A percentile compares a stretch with the other conserved stretches of the same genome.
phyloP scores from a whole-genome alignment of 1,140 invertebrate genomes.

The Cephus cinctus region DNA sequence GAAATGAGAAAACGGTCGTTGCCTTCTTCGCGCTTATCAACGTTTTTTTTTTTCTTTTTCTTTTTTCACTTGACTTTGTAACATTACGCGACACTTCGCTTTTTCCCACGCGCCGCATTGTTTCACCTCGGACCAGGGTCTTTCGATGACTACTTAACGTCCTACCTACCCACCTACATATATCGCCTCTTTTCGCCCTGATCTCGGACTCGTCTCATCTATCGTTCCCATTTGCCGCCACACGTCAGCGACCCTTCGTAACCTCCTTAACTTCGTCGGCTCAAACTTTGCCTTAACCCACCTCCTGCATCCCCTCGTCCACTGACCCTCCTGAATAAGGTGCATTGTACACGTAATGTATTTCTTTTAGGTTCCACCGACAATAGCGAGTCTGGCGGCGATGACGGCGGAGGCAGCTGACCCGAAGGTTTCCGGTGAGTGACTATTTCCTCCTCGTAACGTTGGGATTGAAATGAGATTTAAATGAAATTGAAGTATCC shows the following conservation, averaged over 20 bases:
- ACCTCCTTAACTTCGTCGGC: too few species aligned
- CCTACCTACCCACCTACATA: not conserved
- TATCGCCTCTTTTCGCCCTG: slow-evolving; percentile 10
- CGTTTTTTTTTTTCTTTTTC: too few species aligned
- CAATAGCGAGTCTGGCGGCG: slow-evolving; percentile 52
- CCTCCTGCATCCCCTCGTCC: too few species aligned
- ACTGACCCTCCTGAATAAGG: slow-evolving; percentile 28
- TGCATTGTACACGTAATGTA: slow-evolving; percentile 40
- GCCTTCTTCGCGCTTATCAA: slow-evolving; percentile 22
- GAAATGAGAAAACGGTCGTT: slow-evolving; percentile 40
- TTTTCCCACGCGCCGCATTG: too few species aligned
- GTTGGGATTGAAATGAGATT: slow-evolving; percentile 41
- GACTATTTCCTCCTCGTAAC: slow-evolving; percentile 43
- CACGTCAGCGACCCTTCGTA: too few species aligned
- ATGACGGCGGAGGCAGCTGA: slow-evolving; percentile 53
- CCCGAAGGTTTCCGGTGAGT: slow-evolving; percentile 56
- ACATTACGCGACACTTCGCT: too few species aligned
- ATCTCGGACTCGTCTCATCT: slow-evolving; percentile 9
- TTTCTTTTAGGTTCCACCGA: slow-evolving; percentile 50
- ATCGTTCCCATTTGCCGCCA: not conserved
- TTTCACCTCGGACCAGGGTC: too few species aligned
- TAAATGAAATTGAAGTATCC: slow-evolving; percentile 30
- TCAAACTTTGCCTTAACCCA: too few species aligned
- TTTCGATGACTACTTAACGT: too few species aligned
- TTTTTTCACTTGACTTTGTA: too few species aligned